phyloP scores from a whole-genome alignment of 2,113 vertebrate species.

The Aleadryas rufinucha region DNA sequence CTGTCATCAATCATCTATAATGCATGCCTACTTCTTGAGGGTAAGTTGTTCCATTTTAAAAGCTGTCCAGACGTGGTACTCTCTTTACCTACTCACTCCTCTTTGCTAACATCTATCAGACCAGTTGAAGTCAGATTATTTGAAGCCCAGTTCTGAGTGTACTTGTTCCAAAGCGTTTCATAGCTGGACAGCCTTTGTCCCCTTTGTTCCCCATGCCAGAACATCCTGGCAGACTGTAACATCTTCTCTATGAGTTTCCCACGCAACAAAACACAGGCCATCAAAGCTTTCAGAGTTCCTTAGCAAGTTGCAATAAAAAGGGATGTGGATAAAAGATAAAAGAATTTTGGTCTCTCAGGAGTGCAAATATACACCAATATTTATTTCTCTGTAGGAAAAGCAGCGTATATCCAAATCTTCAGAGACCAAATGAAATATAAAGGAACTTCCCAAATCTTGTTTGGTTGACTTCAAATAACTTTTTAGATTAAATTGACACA shows the following conservation, averaged over 20 bases:
- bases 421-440: background rate
- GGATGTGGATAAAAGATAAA: background rate
- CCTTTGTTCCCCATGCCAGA: background rate
- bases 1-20: background rate
- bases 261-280: background rate
- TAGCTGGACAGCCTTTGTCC: background rate
- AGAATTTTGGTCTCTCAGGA: background rate
- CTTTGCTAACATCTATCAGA: background rate
- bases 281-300: background rate
- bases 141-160: background rate
- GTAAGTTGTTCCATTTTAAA: background rate
- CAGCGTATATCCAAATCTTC: background rate
- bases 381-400: background rate
- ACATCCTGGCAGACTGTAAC: background rate
- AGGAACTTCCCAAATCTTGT: background rate
- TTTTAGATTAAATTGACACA: background rate
- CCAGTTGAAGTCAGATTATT: background rate
- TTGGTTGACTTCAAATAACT: background rate
- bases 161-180: background rate
- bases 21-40: background rate
- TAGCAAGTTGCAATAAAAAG: background rate
- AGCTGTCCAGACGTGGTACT: background rate
- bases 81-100: background rate
- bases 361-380: background rate
- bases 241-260: background rate